Percentiles rank a stretch among this genome's conserved stretches.
Evolutionary conservation across 2,113 vertebrate species (phyloP).

Genomic region (Onychostoma macrolepis): DNA sequence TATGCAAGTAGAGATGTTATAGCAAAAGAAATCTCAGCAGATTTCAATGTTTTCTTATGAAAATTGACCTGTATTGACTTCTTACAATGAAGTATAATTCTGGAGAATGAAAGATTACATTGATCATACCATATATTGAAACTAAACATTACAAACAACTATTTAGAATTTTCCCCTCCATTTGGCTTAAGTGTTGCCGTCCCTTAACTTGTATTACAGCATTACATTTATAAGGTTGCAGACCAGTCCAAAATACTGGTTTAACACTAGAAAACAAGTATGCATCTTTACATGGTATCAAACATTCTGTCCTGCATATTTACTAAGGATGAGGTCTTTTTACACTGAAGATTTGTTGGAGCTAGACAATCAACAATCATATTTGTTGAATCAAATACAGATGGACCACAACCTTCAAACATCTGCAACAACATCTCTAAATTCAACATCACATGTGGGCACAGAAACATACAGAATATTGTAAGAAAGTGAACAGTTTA

Average conservation of each 20-base stretch:
- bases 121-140: background rate
- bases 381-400: constrained; percentile 10
- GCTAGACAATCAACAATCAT: background rate
- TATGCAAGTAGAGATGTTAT: background rate
- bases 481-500: background rate
- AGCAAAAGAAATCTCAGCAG: background rate
- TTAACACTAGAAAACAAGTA: background rate
- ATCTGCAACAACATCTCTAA: constrained; percentile 20
- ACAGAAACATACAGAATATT: constrained; percentile 4
- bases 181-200: background rate
- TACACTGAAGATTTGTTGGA: background rate
- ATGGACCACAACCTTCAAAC: constrained; percentile 2
- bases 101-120: background rate
- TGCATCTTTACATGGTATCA: background rate
- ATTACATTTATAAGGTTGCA: background rate
- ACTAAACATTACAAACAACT: constrained; percentile 14
- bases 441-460: constrained; percentile 2
- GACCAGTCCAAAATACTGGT: background rate
- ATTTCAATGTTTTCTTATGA: background rate
- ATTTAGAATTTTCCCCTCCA: background rate
- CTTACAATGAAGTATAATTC: background rate
- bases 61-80: background rate
- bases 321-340: background rate
- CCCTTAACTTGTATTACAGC: background rate
- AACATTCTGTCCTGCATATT: background rate